Evolutionary conservation across 2,797 vertebrate genomes (phyloP).

Genomic region (Pseudotriccus pelzelni): DNA sequence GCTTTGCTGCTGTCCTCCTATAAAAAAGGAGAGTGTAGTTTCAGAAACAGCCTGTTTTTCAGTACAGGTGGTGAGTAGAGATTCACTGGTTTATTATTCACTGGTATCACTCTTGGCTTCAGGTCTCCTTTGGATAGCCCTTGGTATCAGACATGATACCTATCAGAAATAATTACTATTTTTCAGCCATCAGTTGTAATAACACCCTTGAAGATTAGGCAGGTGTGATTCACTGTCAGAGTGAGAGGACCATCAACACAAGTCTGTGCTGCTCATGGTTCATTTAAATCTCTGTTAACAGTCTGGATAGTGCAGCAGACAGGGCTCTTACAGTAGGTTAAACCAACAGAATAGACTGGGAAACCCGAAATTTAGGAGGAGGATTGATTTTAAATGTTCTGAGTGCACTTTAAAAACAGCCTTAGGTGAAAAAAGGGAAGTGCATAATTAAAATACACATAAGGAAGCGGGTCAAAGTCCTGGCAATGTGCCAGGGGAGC

Average conservation of each 20-base stretch:
- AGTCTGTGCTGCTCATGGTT: not conserved
- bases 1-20: slow-evolving; percentile 14
- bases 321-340: not conserved
- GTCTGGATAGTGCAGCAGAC: not conserved
- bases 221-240: not conserved
- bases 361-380: not conserved
- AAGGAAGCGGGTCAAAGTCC: not conserved
- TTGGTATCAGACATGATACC: not conserved
- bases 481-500: not conserved
- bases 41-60: slow-evolving; percentile 36
- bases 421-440: not conserved
- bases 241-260: not conserved
- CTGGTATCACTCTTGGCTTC: slow-evolving; percentile 15
- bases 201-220: not conserved
- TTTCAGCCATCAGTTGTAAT: not conserved
- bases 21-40: slow-evolving; percentile 23
- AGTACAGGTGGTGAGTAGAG: not conserved
- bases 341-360: not conserved
- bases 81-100: not conserved
- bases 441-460: not conserved
- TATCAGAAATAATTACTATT: slow-evolving; percentile 24
- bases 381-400: not conserved
- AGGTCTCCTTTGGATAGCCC: not conserved
- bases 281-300: not conserved
- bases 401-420: not conserved